Conservation (phyloP, 2,888 invertebrate genomes). For the Panopea generosa region DNA sequence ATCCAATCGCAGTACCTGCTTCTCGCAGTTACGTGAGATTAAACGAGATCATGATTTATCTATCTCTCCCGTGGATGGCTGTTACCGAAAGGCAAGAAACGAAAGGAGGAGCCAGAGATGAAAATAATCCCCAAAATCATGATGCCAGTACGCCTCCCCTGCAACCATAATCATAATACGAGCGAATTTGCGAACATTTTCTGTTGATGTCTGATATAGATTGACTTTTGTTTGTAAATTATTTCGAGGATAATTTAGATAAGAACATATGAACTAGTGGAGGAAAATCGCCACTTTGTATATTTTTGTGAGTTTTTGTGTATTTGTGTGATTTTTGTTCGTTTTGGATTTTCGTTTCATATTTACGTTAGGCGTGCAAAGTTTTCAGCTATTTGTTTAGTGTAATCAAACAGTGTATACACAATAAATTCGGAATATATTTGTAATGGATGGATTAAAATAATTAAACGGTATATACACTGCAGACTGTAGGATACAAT, state of each 20-base stretch:
- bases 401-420: conserved; percentile 39
- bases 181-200: conserved; percentile 51
- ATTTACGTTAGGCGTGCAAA: conserved; percentile 47
- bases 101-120: conserved; percentile 12
- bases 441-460: conserved; percentile 42
- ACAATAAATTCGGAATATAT: conserved; percentile 4
- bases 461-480: conserved; percentile 11
- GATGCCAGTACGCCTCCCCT: conserved; percentile 35
- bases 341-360: conserved; percentile 55
- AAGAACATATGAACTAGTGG: conserved; percentile 62
- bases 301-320: conserved; percentile 65
- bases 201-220: conserved; percentile 48
- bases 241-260: conserved; percentile 65
- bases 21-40: conserved; percentile 56
- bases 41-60: conserved; percentile 61
- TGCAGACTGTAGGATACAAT: too few species aligned
- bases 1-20: conserved; percentile 47
- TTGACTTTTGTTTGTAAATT: conserved; percentile 68
- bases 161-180: conserved; percentile 52
- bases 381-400: conserved; percentile 39
- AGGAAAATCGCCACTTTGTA: conserved; percentile 60
- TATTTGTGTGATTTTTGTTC: conserved; percentile 57
- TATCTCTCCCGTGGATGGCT: conserved; percentile 32
- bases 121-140: background rate
- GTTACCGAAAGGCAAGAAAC: conserved; percentile 5